Evolutionary conservation across 2,113 vertebrate genomes (phyloP), one percentile per base, ranked within the genome.

Genomic region (Oryzias woworae): DNA sequence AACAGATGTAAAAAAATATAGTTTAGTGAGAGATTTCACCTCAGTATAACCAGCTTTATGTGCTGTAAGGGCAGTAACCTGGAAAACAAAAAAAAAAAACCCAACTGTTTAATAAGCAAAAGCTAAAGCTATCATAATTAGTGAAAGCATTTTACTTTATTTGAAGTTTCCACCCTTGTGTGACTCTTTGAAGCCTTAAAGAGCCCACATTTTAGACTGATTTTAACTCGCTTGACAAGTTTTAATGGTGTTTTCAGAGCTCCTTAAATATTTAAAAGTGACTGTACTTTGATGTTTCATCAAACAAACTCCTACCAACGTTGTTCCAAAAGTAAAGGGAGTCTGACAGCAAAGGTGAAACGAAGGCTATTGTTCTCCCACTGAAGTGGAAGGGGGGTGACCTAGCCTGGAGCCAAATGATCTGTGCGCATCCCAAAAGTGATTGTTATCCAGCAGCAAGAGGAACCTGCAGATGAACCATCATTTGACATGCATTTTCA

Each of bases 271-370:
- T 69, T 75, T 73, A 23, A 75, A 67, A 72, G 50, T 53, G 22
- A n/a, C 14, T 50, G 46, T 5, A 20, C 76, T 78, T 80, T 86
- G 69, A 75, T 69, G 71, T 73, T 17, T 65, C 76, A 80, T 77
- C 80, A 75, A 73, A 76, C 53, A 42, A 72, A 62, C 52, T 58
- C 41, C 42, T 62, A 48, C 62, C 41, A 55, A 53, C 52, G 65
- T 69, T 53, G 54, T 58, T 52, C 47, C 28, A 53, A 58, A 64
- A 62, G 48, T 59, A 47, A 63, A 69, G 54, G 47, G 44, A 66
- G 18, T 59, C 47, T 82, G 84, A 71, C 77, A 79, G 85, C 66
- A 66, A 77, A 85, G 82, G 81, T 87, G 81, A 87, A 69, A 65
- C 41, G 61, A 22, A 71, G 61, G 28, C 56, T 58, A 28, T 58